phyloP scores from a whole-genome alignment of 2,888 invertebrate genomes.

The Drosophila putrida region DNA sequence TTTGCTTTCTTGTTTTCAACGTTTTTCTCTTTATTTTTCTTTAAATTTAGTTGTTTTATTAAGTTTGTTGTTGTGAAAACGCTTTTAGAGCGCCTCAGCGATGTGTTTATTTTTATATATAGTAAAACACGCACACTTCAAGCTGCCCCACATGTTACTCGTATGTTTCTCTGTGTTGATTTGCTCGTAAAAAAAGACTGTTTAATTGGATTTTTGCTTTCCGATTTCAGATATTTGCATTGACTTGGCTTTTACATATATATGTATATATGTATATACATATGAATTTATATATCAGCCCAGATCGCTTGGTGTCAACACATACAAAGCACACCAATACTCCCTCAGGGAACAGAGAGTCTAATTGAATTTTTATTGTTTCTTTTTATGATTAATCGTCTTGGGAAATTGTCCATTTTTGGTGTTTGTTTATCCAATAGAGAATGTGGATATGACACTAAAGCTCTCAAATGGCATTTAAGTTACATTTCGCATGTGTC shows the following conservation, averaged over 20 bases:
- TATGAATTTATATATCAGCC: slow-evolving; percentile 35
- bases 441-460: slow-evolving; percentile 48
- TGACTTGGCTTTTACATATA: slow-evolving; percentile 36
- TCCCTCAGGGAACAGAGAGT: slow-evolving; percentile 35
- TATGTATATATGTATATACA: neutral
- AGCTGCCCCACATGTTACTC: slow-evolving; percentile 55
- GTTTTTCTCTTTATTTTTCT: slow-evolving; percentile 24
- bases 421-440: slow-evolving; percentile 56
- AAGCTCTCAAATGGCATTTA: slow-evolving; percentile 42
- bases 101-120: slow-evolving; percentile 72
- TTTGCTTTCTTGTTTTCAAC: neutral
- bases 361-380: slow-evolving; percentile 76
- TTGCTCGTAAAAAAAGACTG: slow-evolving; percentile 63
- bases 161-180: slow-evolving; percentile 35
- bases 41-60: slow-evolving; percentile 45
- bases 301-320: slow-evolving; percentile 47
- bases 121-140: slow-evolving; percentile 11
- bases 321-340: slow-evolving; percentile 3
- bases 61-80: slow-evolving; percentile 58
- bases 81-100: slow-evolving; percentile 63
- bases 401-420: slow-evolving; percentile 62
- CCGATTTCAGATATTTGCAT: slow-evolving; percentile 52
- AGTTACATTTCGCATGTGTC: slow-evolving; percentile 55
- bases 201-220: slow-evolving; percentile 58
- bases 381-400: slow-evolving; percentile 78